Evolutionary conservation across 2,113 vertebrate genomes (phyloP).

Genomic region (Erpornis zantholeuca): DNA sequence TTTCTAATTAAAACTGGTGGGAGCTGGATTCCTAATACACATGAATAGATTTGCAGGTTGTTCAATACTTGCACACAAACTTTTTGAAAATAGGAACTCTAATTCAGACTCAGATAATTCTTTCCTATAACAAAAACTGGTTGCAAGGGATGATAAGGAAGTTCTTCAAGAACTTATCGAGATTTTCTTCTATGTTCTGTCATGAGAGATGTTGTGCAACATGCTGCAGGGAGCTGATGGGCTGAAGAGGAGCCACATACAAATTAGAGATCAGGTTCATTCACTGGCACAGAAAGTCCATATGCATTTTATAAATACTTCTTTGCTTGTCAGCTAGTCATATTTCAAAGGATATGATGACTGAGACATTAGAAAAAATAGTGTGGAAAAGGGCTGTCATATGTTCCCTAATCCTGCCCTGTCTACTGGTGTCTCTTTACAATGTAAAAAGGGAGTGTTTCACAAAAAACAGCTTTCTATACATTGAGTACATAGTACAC

Average conservation of each 20-base stretch:
- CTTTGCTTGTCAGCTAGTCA: background rate
- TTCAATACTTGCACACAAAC: background rate
- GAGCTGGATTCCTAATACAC: background rate
- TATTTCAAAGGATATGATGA: background rate
- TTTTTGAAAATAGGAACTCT: background rate
- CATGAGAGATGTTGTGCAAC: background rate
- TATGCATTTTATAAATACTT: background rate
- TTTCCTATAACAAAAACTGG: background rate
- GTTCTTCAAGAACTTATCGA: background rate
- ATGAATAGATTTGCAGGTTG: background rate
- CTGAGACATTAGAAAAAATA: background rate
- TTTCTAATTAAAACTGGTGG: background rate
- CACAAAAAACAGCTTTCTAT: background rate
- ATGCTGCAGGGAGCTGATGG: background rate
- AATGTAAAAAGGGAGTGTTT: constrained; percentile 6
- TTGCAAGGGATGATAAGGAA: background rate
- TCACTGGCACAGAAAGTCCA: background rate
- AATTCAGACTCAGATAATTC: background rate
- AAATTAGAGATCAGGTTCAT: background rate
- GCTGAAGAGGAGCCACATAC: background rate
- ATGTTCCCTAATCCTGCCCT: background rate
- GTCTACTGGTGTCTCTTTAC: background rate
- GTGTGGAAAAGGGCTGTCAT: background rate
- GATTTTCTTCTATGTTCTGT: background rate
- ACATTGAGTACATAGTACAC: background rate